Evolutionary conservation across 2,797 vertebrate species (phyloP).

Genomic region (Betta splendens): DNA sequence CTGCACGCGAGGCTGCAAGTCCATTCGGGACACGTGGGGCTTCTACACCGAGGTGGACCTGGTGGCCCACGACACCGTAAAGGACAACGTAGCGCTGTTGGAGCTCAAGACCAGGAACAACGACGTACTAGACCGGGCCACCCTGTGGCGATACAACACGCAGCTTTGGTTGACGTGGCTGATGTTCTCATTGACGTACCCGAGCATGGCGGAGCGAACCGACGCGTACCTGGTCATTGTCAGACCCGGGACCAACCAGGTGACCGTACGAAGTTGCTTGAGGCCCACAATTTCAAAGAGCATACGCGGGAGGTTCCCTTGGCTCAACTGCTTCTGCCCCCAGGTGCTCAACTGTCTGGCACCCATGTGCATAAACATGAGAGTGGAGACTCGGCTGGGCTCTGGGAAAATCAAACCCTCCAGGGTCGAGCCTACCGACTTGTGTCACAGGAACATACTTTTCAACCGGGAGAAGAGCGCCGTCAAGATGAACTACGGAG

Average conservation of each 20-base stretch:
- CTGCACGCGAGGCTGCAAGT: neutral
- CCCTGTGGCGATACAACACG: conserved; percentile 17
- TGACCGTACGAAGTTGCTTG: neutral
- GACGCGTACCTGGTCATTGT: conserved; percentile 20
- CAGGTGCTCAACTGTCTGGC: conserved; percentile 26
- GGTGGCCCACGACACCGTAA: conserved; percentile 10
- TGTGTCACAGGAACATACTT: conserved; percentile 17
- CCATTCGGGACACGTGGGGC: accelerated
- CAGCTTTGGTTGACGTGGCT: conserved; percentile 38
- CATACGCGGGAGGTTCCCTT: neutral
- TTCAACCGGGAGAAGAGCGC: conserved; percentile 5
- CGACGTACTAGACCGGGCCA: neutral
- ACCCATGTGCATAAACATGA: conserved; percentile 17
- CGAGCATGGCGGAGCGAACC: conserved; percentile 15
- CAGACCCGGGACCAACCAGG: conserved; percentile 1
- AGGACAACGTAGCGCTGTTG: neutral
- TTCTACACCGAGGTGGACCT: conserved; percentile 28
- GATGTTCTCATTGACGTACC: conserved; percentile 43
- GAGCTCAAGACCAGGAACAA: conserved; percentile 23
- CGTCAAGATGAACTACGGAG: too few species aligned
- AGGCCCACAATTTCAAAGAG: neutral
- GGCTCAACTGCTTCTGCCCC: conserved; percentile 14
- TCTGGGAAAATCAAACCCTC: accelerated
- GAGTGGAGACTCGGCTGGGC: neutral
- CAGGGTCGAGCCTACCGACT: neutral